Evolutionary conservation across 2,113 vertebrate genomes (phyloP).

Genomic region (Alouatta palliata): DNA sequence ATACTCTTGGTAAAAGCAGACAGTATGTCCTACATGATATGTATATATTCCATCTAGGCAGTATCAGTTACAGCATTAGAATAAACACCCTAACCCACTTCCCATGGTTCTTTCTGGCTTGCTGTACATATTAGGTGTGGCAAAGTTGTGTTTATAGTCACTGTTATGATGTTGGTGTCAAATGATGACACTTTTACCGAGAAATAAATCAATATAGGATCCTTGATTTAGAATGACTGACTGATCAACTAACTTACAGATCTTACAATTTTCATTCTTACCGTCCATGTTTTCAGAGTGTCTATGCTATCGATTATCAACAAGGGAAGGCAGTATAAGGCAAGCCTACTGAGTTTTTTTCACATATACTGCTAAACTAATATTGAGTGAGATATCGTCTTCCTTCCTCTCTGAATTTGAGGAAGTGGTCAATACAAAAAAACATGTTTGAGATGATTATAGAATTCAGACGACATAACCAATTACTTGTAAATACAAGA

Average conservation of each 20-base stretch:
- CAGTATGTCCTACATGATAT: not conserved
- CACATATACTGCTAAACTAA: not conserved
- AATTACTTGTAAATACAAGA: not conserved
- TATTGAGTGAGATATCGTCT: not conserved
- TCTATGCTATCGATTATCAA: not conserved
- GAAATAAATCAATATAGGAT: not conserved
- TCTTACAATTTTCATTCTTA: not conserved
- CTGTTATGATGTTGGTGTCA: not conserved
- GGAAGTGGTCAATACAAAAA: not conserved
- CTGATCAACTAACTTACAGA: not conserved
- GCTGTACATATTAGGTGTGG: not conserved
- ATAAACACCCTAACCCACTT: not conserved
- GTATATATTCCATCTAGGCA: not conserved
- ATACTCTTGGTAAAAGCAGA: not conserved
- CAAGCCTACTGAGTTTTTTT: not conserved
- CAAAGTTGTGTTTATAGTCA: not conserved
- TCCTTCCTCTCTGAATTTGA: not conserved
- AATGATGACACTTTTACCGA: not conserved
- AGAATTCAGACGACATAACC: not conserved
- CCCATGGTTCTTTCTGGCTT: not conserved
- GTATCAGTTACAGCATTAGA: not conserved
- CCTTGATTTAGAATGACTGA: not conserved
- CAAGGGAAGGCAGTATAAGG: not conserved
- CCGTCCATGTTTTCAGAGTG: not conserved
- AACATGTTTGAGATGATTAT: not conserved